Base-by-base conservation (phyloP, 2,113 vertebrate genomes). In the Gavialis gangeticus region DNA sequence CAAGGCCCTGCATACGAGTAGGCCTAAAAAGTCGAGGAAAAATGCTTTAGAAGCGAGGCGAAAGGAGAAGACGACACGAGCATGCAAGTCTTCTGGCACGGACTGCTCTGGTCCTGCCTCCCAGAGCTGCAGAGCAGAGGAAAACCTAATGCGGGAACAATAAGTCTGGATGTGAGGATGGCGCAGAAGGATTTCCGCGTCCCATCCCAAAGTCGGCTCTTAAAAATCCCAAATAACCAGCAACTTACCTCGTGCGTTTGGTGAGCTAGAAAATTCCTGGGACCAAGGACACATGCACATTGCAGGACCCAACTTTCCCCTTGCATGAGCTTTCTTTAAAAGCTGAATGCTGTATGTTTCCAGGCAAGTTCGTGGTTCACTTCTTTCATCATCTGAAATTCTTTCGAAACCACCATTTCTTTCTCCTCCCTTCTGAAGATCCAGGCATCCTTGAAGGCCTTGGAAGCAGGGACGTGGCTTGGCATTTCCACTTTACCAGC, bases 341-440 rank as follows among this genome's bases (percentile, higher is more conserved):
- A 86, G 77, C 91, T 28, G 69, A 83, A 9, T n/a, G 59, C 10
- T 25, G 10, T 21, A 55, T 81, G 77, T 79, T 89, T 94, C 83
- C n/a, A 92, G 82, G 89, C 82, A 86, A 60, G 67, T 22, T 58
- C 3, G 3, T 77, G 88, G 75, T 66, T 78, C 75, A 82, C 37
- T 2, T 88, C 93, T 92, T 78, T 79, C 75, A n/a, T 17, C n/a
- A 56, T 55, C 93, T 75, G 69, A 93, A 77, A 79, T 79, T 94
- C 73, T 88, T 95, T 95, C 46, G 79, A 92, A 90, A 85, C 82
- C 88, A 79, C n/a, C 75, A 94, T 46, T 46, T 46, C 46, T 46
- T 46, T 46, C 46, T 46, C 46, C 9, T 46, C 46, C 46, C 46
- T 9, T 46, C 46, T 9, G 46, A 71, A 71, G 24, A 71, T 37